A percentile compares a stretch with the other conserved stretches of the same genome.
Conservation (phyloP, 1,140 invertebrate genomes). For the Uloborus diversus region DNA sequence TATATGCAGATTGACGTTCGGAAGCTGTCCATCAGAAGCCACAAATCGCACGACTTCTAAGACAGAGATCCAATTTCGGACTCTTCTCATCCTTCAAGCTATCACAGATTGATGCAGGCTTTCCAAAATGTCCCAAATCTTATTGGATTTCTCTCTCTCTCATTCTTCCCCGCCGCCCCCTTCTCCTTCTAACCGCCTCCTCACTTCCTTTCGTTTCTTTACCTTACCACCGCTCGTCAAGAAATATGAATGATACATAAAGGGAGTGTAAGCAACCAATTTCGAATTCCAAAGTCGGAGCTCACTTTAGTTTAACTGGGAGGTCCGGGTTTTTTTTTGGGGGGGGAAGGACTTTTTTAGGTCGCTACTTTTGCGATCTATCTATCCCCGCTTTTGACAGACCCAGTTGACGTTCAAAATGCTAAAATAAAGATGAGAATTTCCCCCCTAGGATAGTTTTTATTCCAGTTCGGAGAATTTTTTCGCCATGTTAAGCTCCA, state of each 20-base stretch:
- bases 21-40: constrained; percentile 52
- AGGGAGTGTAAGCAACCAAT: constrained; percentile 55
- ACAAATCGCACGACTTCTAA: constrained; percentile 47
- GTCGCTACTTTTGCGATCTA: background rate
- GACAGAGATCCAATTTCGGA: constrained; percentile 35
- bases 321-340: background rate
- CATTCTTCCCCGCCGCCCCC: background rate
- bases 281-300: constrained; percentile 50
- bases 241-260: constrained; percentile 57
- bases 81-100: constrained; percentile 46
- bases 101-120: constrained; percentile 37
- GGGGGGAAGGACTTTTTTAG: background rate
- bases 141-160: constrained; percentile 49
- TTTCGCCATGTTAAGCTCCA: too few species aligned
- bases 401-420: too few species aligned
- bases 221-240: constrained; percentile 43
- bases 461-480: too few species aligned
- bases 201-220: constrained; percentile 25
- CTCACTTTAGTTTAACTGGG: constrained; percentile 6
- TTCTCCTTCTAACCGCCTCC: background rate
- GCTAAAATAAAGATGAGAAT: too few species aligned
- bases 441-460: too few species aligned
- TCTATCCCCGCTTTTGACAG: background rate
- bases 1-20: constrained; percentile 56
- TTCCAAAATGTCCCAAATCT: constrained; percentile 52